Base-by-base conservation (phyloP, 2,113 vertebrate genomes). In the Danionella cerebrum region DNA sequence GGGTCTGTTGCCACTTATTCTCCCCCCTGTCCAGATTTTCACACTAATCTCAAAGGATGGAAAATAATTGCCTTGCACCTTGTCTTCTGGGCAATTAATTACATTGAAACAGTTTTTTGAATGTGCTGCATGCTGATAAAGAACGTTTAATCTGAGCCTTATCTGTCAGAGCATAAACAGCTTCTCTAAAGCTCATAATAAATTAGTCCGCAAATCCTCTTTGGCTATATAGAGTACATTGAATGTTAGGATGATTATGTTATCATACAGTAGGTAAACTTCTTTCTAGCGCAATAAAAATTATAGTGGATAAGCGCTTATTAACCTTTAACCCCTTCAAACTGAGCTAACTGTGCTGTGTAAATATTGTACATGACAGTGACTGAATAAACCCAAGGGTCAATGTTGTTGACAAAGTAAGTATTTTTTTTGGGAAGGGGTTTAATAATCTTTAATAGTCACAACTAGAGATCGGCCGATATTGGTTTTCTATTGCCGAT, bases 141-240 rank as follows among this genome's bases (percentile, higher is more conserved):
- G 51, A 69, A 71, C 66, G 57, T 71, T 76, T 71, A 67, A 69
- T 60, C 67, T 54, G 65, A 19, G 67, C 52, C 71, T 80, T 81
- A 71, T 81, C 75, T 75, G 74, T 58, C 70, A 48, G 47, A 58
- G 62, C 67, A 76, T 79, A 78, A 77, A 77, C 69, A 36, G 55
- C 70, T 70, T 52, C 65, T 57, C 47, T 22, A 62, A 33, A 57
- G 55, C 51, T 14, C 51, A 27, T 79, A 74, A 79, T 77, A 67
- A 72, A 72, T 55, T 72, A 75, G 70, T 59, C 48, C 67, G 74
- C 78, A 78, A 57, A 73, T 60, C 53, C 39, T 14, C 24, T 29
- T 36, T 57, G 39, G 53, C 36, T 53, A 27, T n/a, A n/a, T 44
- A 36, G 29, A 48, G 14, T 24, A 39, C 16, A 31, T 25, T 53